Percentiles rank a stretch among this genome's conserved stretches.
These are phyloP conservation scores for Toxotes lorentzi DNA, from an alignment of 2,797 vertebrate genomes.

Conservation along the genomic window DNA sequence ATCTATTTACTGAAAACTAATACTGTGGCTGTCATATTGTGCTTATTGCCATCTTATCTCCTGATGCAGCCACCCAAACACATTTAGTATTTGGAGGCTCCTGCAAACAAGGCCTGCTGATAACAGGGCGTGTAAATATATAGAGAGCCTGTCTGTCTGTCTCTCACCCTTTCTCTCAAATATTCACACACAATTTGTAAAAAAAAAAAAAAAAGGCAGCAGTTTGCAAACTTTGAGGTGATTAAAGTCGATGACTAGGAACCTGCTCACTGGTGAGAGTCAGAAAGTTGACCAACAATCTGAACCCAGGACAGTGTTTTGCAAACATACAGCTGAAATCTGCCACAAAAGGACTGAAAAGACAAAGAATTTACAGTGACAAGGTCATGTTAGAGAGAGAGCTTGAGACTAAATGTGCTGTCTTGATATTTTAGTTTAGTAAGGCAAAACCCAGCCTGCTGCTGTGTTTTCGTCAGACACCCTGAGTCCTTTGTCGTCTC, in stretches of 20 bases:
- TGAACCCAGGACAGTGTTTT: neutral
- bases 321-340: neutral
- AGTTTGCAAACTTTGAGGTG: conserved; percentile 7
- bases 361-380: neutral
- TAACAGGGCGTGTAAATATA: conserved; percentile 66
- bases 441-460: neutral
- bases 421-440: neutral
- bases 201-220: neutral
- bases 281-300: neutral
- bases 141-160: conserved; percentile 52
- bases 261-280: conserved; percentile 2
- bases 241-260: conserved; percentile 29
- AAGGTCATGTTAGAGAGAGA: neutral
- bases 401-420: neutral
- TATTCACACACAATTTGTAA: conserved; percentile 31
- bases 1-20: conserved; percentile 75
- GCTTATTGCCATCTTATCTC: conserved; percentile 80
- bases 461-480: neutral
- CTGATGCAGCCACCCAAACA: conserved; percentile 70
- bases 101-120: conserved; percentile 56
- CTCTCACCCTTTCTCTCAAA: conserved; percentile 39
- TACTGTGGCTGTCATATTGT: conserved; percentile 69
- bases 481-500: neutral
- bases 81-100: conserved; percentile 69
- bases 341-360: neutral